These are phyloP conservation scores for Pseudonaja textilis DNA, from an alignment of 2,113 vertebrate species.

Conservation along the genomic window DNA sequence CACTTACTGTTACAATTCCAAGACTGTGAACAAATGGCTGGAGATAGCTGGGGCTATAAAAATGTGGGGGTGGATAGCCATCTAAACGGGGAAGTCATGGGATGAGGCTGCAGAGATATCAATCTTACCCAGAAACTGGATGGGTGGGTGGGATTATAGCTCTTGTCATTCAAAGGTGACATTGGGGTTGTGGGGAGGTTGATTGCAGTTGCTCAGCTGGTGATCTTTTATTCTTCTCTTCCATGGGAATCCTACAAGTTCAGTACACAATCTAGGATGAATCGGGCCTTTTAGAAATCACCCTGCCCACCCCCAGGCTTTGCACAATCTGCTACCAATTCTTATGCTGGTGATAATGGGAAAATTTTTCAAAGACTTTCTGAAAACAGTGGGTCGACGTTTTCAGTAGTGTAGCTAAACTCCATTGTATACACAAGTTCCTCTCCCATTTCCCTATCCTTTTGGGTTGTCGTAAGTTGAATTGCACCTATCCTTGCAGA, in stretches of 20 bases:
- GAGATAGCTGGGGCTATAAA: neutral
- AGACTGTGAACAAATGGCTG: conserved; percentile 5
- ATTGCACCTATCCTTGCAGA: neutral
- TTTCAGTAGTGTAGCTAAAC: neutral
- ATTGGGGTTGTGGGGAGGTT: neutral
- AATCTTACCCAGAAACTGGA: neutral
- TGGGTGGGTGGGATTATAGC: neutral
- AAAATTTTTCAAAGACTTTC: neutral
- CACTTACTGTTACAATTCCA: conserved; percentile 19
- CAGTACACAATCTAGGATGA: neutral
- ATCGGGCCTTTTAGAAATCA: neutral
- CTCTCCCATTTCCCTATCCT: neutral
- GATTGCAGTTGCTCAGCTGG: neutral
- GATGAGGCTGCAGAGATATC: neutral
- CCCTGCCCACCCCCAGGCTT: neutral
- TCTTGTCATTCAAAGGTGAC: neutral
- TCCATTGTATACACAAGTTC: neutral
- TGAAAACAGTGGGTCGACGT: neutral
- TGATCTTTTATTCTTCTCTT: neutral
- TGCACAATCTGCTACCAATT: neutral
- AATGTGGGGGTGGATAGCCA: neutral
- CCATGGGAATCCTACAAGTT: neutral
- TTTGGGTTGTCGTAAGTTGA: too few species aligned
- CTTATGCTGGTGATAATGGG: neutral
- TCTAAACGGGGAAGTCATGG: neutral